Evolutionary conservation across 1,140 invertebrate genomes (phyloP).

Genomic region (Heliothis subflexa): DNA sequence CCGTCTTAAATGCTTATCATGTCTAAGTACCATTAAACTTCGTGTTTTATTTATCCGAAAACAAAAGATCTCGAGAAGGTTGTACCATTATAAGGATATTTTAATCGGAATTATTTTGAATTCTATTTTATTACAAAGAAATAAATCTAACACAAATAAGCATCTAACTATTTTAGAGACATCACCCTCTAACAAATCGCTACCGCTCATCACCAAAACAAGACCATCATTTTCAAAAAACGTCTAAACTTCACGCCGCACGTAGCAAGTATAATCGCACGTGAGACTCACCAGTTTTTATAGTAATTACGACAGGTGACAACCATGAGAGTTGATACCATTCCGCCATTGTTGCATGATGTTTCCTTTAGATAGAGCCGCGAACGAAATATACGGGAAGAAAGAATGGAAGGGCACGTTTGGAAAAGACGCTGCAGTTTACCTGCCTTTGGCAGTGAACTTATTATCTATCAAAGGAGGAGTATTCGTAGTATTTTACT

Average conservation of each 20-base stretch:
- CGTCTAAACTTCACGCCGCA: slow-evolving; percentile 38
- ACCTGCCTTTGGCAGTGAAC: too few relatives aligned
- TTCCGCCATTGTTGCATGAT: slow-evolving; percentile 40
- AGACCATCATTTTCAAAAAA: slow-evolving; percentile 27
- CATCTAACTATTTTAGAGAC: too few relatives aligned
- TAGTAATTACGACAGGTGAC: slow-evolving; percentile 45
- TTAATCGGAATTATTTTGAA: too few relatives aligned
- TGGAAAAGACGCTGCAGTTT: background rate
- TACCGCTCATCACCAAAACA: background rate
- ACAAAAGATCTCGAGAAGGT: too few relatives aligned
- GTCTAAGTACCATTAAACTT: too few relatives aligned
- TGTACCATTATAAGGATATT: too few relatives aligned
- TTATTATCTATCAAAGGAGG: too few relatives aligned
- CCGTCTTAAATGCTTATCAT: too few relatives aligned
- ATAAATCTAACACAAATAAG: too few relatives aligned
- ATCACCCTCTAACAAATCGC: background rate
- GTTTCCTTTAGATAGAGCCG: slow-evolving; percentile 37
- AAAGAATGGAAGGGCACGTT: background rate
- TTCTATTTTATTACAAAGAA: too few relatives aligned
- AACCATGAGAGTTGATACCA: slow-evolving; percentile 36
- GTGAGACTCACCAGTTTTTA: slow-evolving; percentile 34
- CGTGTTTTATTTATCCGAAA: too few relatives aligned
- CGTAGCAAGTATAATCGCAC: slow-evolving; percentile 39
- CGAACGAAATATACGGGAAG: slow-evolving; percentile 10
- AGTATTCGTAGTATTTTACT: too few relatives aligned